These are phyloP conservation scores for Cerceris rybyensis DNA, from an alignment of 2,888 invertebrate species.

Conservation along the genomic window DNA sequence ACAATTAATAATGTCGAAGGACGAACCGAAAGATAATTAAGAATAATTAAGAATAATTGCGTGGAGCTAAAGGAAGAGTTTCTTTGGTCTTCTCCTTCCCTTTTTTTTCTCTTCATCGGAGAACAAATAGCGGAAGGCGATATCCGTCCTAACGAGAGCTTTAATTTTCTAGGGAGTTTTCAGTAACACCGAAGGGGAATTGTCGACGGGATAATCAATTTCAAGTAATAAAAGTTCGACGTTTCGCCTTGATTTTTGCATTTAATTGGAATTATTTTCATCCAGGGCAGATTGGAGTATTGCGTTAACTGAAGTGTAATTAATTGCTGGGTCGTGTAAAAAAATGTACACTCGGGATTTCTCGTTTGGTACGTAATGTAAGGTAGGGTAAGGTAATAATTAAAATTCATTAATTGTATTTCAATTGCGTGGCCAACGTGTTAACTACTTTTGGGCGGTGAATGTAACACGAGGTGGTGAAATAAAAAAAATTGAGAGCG, in stretches of 20 bases:
- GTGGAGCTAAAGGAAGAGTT: slow-evolving; percentile 27
- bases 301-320: no score
- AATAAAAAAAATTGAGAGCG: no score
- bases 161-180: slow-evolving; percentile 23
- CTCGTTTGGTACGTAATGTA: no score
- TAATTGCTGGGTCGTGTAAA: no score
- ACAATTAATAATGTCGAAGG: slow-evolving; percentile 43
- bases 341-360: no score
- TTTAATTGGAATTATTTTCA: no score
- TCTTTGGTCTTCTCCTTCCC: background rate
- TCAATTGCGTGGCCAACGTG: no score
- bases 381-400: no score
- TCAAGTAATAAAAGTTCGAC: background rate
- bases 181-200: background rate
- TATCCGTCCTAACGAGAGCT: slow-evolving; percentile 20
- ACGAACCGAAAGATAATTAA: slow-evolving; percentile 43
- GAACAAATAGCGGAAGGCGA: slow-evolving; percentile 37
- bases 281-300: no score
- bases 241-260: background rate
- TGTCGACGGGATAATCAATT: background rate
- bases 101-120: background rate
- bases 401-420: no score
- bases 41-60: slow-evolving; percentile 37
- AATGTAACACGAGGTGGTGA: no score
- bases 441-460: no score